A percentile compares a stretch with the other conserved stretches of the same genome.
These are phyloP conservation scores for Prionailurus bengalensis DNA, from an alignment of 2,113 vertebrate genomes.

Conservation along the genomic window DNA sequence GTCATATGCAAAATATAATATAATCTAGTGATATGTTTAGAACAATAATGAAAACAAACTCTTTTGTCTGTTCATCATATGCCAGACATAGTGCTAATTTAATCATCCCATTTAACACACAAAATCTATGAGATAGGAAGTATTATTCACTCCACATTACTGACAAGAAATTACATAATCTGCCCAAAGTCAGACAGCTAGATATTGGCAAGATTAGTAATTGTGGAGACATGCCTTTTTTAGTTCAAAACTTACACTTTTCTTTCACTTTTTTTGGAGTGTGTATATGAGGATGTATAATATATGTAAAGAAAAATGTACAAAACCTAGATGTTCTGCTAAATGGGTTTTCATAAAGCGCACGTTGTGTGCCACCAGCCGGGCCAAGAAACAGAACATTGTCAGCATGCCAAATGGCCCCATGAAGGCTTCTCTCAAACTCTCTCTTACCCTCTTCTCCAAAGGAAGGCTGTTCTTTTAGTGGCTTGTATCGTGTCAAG, in stretches of 20 bases:
- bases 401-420: not conserved
- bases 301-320: not conserved
- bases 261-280: not conserved
- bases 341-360: not conserved
- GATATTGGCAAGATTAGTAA: not conserved
- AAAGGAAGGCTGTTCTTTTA: not conserved
- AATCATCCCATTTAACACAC: not conserved
- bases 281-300: not conserved
- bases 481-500: not conserved
- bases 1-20: not conserved
- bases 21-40: conserved; percentile 8
- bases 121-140: conserved; percentile 4
- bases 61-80: not conserved
- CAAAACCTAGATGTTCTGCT: not conserved
- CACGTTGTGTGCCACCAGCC: not conserved
- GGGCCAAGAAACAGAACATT: not conserved
- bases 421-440: not conserved
- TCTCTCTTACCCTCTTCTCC: not conserved
- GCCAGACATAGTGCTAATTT: not conserved
- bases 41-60: not conserved
- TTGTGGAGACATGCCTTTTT: not conserved
- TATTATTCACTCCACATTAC: not conserved
- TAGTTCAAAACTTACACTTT: not conserved
- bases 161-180: conserved; percentile 26
- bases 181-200: not conserved